Percentiles rank a stretch among this genome's conserved stretches.
phyloP scores from a whole-genome alignment of 2,888 invertebrate genomes.

The Dyspetes luteomarginatus region DNA sequence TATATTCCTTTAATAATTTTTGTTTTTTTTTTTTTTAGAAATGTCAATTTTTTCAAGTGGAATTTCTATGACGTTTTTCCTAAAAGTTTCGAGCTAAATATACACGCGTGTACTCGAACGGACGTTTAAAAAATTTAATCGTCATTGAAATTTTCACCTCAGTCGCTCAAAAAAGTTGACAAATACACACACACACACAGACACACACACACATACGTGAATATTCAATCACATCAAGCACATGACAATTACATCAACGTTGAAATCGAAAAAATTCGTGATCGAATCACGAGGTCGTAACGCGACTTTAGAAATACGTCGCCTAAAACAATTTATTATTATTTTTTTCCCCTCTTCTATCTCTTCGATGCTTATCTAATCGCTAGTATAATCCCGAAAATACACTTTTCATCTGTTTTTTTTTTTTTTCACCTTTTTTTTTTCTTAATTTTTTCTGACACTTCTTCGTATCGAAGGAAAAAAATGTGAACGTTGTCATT shows the following conservation, averaged over 20 bases:
- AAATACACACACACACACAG: background rate
- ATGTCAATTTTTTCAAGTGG: background rate
- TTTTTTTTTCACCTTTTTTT: conserved; percentile 9
- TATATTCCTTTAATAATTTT: conserved; percentile 15
- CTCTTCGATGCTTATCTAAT: conserved; percentile 41
- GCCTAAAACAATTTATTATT: conserved; percentile 14
- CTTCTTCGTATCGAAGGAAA: conserved; percentile 22
- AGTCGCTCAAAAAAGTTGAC: background rate
- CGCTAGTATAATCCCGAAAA: conserved; percentile 55
- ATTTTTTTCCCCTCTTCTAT: conserved; percentile 17
- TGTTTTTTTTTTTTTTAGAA: background rate
- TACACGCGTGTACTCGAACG: background rate
- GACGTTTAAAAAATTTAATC: background rate
- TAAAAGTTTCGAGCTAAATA: conserved; percentile 51
- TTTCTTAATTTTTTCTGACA: conserved; percentile 13
- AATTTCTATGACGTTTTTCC: conserved; percentile 21
- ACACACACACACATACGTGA: conserved; percentile 16
- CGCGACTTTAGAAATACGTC: conserved; percentile 50
- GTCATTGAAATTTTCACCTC: background rate
- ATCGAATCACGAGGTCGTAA: conserved; percentile 38
- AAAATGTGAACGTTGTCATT: conserved; percentile 12
- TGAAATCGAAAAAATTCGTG: conserved; percentile 43
- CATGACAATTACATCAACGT: conserved; percentile 52
- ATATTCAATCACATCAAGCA: conserved; percentile 49
- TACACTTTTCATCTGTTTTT: conserved; percentile 41